Conservation (phyloP, 2,113 vertebrate species). For the Gallinago paraguaiae region DNA sequence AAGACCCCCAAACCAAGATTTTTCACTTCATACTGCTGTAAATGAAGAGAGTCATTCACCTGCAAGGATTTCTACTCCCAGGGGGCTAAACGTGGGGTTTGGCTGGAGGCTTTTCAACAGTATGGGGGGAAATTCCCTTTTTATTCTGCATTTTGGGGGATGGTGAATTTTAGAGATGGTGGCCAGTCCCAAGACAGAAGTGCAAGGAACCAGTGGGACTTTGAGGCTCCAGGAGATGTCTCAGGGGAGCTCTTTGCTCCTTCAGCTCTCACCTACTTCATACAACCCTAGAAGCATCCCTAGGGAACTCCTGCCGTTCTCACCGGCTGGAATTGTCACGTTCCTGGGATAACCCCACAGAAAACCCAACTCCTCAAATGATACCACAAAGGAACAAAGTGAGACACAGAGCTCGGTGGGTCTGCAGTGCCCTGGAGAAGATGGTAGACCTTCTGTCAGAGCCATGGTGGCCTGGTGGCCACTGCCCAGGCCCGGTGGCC, state of each 20-base stretch:
- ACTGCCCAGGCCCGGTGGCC: neutral
- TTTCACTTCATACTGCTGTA: neutral
- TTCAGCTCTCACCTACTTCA: neutral
- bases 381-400: neutral
- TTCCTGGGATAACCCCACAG: neutral
- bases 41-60: neutral
- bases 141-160: neutral
- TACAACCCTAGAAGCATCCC: neutral
- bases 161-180: neutral
- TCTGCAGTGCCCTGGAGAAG: neutral
- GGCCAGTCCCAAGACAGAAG: neutral
- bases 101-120: neutral
- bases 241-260: neutral
- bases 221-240: neutral
- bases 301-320: neutral
- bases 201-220: neutral
- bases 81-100: neutral
- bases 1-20: neutral
- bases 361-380: neutral
- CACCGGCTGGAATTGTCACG: fast-evolving
- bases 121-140: neutral
- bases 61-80: neutral
- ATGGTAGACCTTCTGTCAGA: neutral
- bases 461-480: fast-evolving
- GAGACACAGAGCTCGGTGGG: neutral